Evolutionary conservation across 2,888 invertebrate genomes (phyloP).

Genomic region (Coleophora flavipennella): DNA sequence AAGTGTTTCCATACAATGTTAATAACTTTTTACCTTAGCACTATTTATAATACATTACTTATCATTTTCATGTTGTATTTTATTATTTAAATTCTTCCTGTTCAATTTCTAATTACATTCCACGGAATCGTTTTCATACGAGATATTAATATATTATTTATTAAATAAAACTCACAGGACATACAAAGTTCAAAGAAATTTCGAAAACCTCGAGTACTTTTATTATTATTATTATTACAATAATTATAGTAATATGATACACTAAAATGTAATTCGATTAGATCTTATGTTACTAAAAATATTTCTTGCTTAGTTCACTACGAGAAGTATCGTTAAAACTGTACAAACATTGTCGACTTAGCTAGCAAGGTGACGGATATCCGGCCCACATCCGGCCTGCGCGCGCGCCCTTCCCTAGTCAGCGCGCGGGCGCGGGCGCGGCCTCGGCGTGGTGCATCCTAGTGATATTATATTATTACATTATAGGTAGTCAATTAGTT

Average conservation of each 20-base stretch:
- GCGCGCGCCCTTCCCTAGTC: too few relatives aligned
- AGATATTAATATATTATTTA: constrained; percentile 34
- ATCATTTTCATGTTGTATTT: constrained; percentile 65
- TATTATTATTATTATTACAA: constrained; percentile 18
- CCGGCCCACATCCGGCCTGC: neutral
- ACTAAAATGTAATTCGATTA: constrained; percentile 71
- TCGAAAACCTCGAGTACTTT: constrained; percentile 51
- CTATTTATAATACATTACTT: constrained; percentile 73
- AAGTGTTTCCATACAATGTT: constrained; percentile 73
- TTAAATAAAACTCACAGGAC: constrained; percentile 48
- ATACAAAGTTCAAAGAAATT: constrained; percentile 56
- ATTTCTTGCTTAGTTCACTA: constrained; percentile 66
- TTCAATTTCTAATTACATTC: constrained; percentile 64
- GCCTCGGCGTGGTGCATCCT: constrained; percentile 4
- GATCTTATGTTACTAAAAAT: constrained; percentile 69
- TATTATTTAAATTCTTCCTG: constrained; percentile 67
- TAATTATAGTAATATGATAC: constrained; percentile 34
- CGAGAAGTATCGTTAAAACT: constrained; percentile 68
- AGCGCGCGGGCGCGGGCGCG: neutral
- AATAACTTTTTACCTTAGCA: constrained; percentile 71
- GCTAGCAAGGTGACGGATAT: constrained; percentile 14
- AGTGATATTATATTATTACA: constrained; percentile 17
- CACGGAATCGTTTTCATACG: constrained; percentile 57
- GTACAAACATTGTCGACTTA: constrained; percentile 62
- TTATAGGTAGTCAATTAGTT: constrained; percentile 16